Evolutionary conservation across 2,113 vertebrate species (phyloP).

Genomic region (Periophthalmodon schlosseri): DNA sequence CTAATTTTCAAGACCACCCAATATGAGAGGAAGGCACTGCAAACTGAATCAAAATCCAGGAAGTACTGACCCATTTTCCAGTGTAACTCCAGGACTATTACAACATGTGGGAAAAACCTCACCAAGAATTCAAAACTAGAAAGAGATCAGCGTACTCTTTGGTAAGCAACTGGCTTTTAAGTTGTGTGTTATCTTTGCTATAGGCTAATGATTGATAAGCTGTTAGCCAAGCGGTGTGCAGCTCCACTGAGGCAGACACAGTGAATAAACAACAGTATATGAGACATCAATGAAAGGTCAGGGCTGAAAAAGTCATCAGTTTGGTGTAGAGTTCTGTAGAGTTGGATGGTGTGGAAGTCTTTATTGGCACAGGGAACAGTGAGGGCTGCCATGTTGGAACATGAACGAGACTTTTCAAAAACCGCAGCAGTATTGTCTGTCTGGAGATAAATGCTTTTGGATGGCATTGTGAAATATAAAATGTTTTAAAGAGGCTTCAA

Average conservation of each 20-base stretch:
- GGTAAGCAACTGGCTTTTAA: not conserved
- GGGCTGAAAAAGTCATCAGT: slow-evolving; percentile 10
- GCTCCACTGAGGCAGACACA: not conserved
- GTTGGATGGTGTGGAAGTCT: not conserved
- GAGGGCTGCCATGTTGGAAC: slow-evolving; percentile 4
- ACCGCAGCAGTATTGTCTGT: not conserved
- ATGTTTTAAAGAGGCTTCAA: not conserved
- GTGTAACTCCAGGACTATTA: not conserved
- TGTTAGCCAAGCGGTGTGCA: not conserved
- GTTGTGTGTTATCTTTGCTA: not conserved
- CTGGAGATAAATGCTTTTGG: slow-evolving; percentile 3
- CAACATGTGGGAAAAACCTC: not conserved
- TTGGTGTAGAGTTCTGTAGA: not conserved
- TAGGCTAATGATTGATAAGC: not conserved
- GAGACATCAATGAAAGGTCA: not conserved
- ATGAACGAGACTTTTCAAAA: not conserved
- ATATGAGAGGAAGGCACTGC: not conserved
- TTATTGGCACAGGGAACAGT: not conserved
- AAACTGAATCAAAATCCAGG: not conserved
- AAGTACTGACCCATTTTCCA: not conserved
- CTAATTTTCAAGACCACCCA: not conserved
- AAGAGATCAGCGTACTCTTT: not conserved
- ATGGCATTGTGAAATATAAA: not conserved
- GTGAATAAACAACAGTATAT: not conserved
- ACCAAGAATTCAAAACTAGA: not conserved